A percentile compares a stretch with the other conserved stretches of the same genome.
Evolutionary conservation across 2,113 vertebrate genomes (phyloP).

Genomic region (Bubo blakistoni): DNA sequence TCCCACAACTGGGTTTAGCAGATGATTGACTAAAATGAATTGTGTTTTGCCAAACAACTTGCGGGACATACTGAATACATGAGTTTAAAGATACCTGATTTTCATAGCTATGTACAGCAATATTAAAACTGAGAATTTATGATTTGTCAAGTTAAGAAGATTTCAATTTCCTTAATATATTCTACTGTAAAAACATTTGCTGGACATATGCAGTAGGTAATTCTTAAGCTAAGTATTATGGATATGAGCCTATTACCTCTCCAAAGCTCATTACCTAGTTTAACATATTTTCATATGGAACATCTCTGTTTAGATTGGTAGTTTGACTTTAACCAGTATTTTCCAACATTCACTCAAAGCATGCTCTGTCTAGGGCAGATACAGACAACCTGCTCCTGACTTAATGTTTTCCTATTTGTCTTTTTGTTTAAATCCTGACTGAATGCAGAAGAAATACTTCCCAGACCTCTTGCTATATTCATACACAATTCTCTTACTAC

Average conservation of each 20-base stretch:
- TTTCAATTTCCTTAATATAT: not conserved
- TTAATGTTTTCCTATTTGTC: not conserved
- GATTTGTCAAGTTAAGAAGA: not conserved
- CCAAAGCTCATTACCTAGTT: not conserved
- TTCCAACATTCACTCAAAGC: not conserved
- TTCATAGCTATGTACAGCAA: not conserved
- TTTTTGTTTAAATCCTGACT: constrained; percentile 17
- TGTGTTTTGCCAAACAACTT: not conserved
- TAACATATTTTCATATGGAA: not conserved
- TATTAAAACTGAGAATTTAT: not conserved
- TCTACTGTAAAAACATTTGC: not conserved
- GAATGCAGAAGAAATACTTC: not conserved
- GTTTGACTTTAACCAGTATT: not conserved
- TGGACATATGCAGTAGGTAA: not conserved
- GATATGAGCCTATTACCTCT: not conserved
- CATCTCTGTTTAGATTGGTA: not conserved
- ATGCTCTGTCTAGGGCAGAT: not conserved
- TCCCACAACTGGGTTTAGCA: not conserved
- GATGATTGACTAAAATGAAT: not conserved
- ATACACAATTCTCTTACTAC: not conserved
- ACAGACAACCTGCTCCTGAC: not conserved
- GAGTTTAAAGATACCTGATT: not conserved
- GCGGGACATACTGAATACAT: not conserved
- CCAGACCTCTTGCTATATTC: constrained; percentile 5
- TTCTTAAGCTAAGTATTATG: not conserved